Percentiles rank a stretch among this genome's conserved stretches.
These are phyloP conservation scores for Entomyzon cyanotis DNA, from an alignment of 2,113 vertebrate species.

Conservation along the genomic window DNA sequence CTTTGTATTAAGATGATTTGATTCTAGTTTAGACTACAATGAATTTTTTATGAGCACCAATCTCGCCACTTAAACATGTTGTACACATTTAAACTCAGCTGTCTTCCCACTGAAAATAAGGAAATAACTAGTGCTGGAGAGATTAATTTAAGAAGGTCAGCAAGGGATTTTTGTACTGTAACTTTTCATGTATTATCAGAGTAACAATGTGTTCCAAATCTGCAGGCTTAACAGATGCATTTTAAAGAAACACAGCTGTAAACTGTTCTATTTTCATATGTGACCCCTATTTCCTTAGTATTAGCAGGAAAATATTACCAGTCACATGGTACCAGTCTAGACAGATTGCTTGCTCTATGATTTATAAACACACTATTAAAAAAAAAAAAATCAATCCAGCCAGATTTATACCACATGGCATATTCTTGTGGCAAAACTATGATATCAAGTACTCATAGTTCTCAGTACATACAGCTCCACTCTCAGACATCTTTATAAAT, in stretches of 20 bases:
- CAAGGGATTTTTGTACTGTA: conserved; percentile 51
- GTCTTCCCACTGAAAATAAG: neutral
- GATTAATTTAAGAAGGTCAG: conserved; percentile 60
- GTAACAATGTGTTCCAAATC: conserved; percentile 27
- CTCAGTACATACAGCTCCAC: neutral
- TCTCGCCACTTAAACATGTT: neutral
- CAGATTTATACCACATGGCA: conserved; percentile 28
- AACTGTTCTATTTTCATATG: conserved; percentile 43
- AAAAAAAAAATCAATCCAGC: neutral
- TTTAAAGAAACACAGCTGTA: conserved; percentile 1
- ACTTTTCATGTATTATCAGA: conserved; percentile 3
- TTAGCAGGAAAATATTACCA: conserved; percentile 34
- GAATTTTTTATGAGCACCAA: neutral
- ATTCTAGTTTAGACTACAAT: neutral
- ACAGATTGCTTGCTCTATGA: conserved; percentile 48
- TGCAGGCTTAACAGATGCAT: conserved; percentile 6
- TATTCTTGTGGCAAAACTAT: conserved; percentile 13
- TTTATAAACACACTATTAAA: conserved; percentile 2
- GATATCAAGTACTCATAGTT: neutral
- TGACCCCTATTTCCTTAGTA: conserved; percentile 20
- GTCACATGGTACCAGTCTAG: conserved; percentile 52
- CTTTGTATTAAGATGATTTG: neutral
- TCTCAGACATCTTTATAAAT: neutral
- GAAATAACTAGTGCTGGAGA: conserved; percentile 42
- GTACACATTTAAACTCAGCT: neutral